Conservation (phyloP, 2,113 vertebrate genomes). For the Galemys pyrenaicus region DNA sequence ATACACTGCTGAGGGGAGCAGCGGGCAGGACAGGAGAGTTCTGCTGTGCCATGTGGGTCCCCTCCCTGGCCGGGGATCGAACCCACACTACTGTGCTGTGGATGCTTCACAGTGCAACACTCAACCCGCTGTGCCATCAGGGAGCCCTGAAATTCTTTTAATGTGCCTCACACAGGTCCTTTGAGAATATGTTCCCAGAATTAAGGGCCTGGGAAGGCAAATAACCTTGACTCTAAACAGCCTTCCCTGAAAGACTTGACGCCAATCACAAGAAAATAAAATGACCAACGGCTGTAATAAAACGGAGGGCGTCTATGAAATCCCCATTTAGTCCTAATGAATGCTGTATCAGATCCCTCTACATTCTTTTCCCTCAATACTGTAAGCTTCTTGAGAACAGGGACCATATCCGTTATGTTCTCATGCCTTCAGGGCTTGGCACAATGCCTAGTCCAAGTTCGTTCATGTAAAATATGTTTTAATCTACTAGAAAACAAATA, state of each 20-base stretch:
- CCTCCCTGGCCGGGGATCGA: too few species aligned
- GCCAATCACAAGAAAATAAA: background rate
- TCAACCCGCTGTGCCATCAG: too few species aligned
- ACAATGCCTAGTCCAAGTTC: background rate
- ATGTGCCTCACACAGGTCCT: background rate
- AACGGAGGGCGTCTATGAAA: background rate
- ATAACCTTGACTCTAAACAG: background rate
- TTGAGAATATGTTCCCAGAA: background rate
- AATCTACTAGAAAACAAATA: conserved; percentile 25
- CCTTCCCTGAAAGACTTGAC: background rate
- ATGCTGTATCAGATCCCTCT: background rate
- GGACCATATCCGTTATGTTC: background rate
- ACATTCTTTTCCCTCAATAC: background rate
- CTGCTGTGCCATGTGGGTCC: too few species aligned
- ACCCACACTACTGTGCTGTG: too few species aligned
- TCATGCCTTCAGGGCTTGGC: background rate
- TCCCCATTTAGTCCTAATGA: background rate
- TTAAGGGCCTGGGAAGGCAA: background rate
- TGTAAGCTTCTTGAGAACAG: background rate
- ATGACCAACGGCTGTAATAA: background rate
- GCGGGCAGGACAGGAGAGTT: too few species aligned
- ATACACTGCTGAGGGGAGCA: too few species aligned
- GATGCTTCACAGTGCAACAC: too few species aligned
- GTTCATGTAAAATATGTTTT: background rate
- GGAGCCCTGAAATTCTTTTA: background rate